Percentiles rank a stretch among this genome's conserved stretches.
Conservation (phyloP, 1,140 invertebrate genomes). For the Lepidurus apus region DNA sequence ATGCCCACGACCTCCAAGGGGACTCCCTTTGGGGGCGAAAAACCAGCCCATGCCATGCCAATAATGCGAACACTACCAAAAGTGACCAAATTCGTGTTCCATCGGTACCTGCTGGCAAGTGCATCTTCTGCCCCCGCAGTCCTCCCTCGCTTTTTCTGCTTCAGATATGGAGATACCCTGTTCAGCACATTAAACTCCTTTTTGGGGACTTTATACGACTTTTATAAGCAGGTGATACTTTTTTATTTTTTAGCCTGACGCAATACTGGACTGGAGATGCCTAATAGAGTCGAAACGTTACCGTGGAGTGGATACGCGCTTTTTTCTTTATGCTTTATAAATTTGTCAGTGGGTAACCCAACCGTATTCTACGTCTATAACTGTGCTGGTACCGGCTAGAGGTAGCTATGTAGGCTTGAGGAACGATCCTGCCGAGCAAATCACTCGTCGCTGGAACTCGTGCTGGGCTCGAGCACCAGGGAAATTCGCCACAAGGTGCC, state of each 20-base stretch:
- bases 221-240: no score
- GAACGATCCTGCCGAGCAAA: background rate
- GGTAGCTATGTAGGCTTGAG: background rate
- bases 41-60: background rate
- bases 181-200: no score
- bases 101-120: conserved; percentile 13
- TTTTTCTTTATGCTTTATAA: background rate
- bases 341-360: background rate
- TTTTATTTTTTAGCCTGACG: no score
- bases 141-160: background rate
- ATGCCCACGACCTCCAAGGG: background rate
- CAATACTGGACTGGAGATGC: no score
- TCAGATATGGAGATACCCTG: background rate
- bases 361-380: background rate
- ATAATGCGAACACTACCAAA: conserved; percentile 6
- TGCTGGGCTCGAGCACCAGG: conserved; percentile 12
- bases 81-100: conserved; percentile 14
- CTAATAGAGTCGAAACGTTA: no score
- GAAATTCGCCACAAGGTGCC: conserved; percentile 13
- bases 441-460: conserved; percentile 17
- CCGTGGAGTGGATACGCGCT: background rate
- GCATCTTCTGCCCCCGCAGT: conserved; percentile 3
- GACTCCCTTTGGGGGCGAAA: no score
- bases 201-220: no score
- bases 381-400: background rate